These are phyloP conservation scores for Zalophus californianus DNA, from an alignment of 2,797 vertebrate genomes.

Conservation along the genomic window DNA sequence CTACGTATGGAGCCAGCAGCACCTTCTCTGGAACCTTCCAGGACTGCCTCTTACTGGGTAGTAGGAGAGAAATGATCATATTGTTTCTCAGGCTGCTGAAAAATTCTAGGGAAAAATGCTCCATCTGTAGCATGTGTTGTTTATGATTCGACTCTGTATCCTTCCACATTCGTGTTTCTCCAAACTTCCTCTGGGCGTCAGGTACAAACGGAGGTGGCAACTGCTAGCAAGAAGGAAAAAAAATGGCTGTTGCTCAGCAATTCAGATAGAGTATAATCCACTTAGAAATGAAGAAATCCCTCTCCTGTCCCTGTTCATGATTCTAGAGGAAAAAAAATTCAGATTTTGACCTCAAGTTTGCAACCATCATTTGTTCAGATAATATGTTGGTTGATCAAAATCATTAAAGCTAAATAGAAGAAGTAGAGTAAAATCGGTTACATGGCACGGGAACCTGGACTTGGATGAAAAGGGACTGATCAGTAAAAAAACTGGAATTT, in stretches of 20 bases:
- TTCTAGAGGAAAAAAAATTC: background rate
- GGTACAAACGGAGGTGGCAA: background rate
- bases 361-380: background rate
- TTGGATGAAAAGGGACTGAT: constrained; percentile 14
- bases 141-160: background rate
- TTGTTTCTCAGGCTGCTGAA: background rate
- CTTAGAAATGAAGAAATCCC: background rate
- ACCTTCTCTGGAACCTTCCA: constrained; percentile 35
- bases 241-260: background rate
- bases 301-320: background rate
- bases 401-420: background rate
- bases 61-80: background rate
- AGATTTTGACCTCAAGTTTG: background rate
- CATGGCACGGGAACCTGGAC: background rate
- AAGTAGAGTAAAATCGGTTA: constrained; percentile 36
- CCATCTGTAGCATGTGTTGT: background rate
- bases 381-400: background rate
- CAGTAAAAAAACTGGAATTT: background rate
- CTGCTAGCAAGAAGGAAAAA: background rate
- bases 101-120: background rate
- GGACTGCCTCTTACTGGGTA: background rate
- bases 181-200: background rate
- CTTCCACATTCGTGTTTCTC: background rate
- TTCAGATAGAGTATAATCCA: background rate
- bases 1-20: background rate